Conservation (phyloP, 2,113 vertebrate species). For the Astatotilapia flaviijosephi region DNA sequence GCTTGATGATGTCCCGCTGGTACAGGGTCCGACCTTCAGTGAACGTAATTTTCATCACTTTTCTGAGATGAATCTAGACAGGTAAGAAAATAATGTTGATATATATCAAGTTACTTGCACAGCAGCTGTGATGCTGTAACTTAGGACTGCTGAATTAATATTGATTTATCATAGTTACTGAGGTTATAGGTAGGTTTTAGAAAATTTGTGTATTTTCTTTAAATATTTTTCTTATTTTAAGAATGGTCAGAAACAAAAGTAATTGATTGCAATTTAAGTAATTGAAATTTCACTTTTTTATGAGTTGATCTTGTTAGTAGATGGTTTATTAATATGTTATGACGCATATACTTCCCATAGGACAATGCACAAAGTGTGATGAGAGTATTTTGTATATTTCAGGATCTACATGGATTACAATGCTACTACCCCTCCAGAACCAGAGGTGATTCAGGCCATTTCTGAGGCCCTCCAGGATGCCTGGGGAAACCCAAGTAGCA, state of each 20-base stretch:
- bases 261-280: background rate
- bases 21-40: background rate
- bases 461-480: constrained; percentile 79
- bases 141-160: background rate
- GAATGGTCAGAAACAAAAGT: background rate
- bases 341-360: background rate
- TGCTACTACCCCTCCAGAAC: constrained; percentile 85
- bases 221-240: background rate
- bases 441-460: constrained; percentile 74
- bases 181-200: background rate
- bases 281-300: background rate
- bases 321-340: background rate
- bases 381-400: background rate
- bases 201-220: background rate
- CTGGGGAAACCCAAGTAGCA: constrained; percentile 96
- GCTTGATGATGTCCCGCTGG: background rate
- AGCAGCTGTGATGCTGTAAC: background rate
- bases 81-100: constrained; percentile 1
- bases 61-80: constrained; percentile 15
- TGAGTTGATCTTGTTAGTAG: background rate
- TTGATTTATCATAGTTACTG: background rate
- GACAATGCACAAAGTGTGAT: background rate
- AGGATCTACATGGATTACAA: constrained; percentile 94
- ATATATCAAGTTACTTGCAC: background rate
- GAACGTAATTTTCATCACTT: background rate